Base-by-base conservation (phyloP, 2,888 invertebrate genomes). In the Tuta absoluta region DNA sequence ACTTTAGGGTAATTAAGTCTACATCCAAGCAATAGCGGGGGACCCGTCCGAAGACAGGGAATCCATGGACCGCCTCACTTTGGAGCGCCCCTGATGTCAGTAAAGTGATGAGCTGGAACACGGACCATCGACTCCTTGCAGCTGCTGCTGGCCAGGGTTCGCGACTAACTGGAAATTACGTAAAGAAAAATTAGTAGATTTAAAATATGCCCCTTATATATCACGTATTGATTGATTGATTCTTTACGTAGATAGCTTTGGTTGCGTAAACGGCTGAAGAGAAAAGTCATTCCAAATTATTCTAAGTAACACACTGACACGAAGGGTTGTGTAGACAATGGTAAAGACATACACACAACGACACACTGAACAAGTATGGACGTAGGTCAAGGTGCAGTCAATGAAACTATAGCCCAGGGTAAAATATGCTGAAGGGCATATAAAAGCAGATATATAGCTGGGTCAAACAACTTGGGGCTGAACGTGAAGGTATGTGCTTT, bases 91-190 rank as follows among this genome's bases (percentile, higher is more conserved):
- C 79, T 80, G 81, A 73, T 87, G 91, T 91, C 91, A 91, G 91
- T 91, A 91, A 75, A 91, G 88, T 66, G 91, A 91, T 0, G 91
- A 82, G 71, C 90, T 90, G 62, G 91, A 87, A 67, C 91, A 91
- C 0, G 91, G 91, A 3, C 91, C 91, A 75, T 91, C 91, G 59
- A 91, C 89, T 49, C 91, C 91, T 68, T 88, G 89, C 65, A 90
- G 71, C 69, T 83, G 86, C 72, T 83, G 86, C 72, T 56, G 56
- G 58, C 87, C 88, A 8, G 84, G 84, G 65, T 84, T 89, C 19
- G 84, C 74, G 66, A 85, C 79, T 67, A 89, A 71, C 90, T 91
- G 84, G 4, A 24, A 48, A 17, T 24, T 23, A 8, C 2, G 10
- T 21, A 14, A 23, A 21, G 8, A 12, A 53, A 14, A 2, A 7